phyloP scores from a whole-genome alignment of 30 jellyfish, hydroid and myxozoan species.

The Turritopsis rubra region DNA sequence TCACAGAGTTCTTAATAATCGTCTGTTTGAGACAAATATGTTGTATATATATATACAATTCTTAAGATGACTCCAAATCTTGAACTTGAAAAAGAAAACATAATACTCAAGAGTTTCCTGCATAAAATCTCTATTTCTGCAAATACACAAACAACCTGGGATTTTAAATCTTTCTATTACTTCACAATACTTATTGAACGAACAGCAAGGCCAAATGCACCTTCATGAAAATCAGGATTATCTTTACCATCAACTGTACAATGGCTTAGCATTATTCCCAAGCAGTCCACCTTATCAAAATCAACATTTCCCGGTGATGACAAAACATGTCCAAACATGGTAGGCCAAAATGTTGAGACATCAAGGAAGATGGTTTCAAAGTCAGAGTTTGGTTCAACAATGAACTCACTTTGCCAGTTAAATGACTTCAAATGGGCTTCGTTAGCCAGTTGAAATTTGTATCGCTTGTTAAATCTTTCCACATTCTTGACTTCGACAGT shows the following conservation, averaged over 20 bases:
- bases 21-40: no score
- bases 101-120: no score
- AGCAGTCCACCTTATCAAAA: constrained; percentile 50
- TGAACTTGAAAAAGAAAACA: no score
- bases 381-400: constrained; percentile 51
- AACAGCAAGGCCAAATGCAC: constrained; percentile 64
- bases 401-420: constrained; percentile 78
- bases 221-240: constrained; percentile 74
- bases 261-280: constrained; percentile 79
- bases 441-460: constrained; percentile 79
- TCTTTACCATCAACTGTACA: constrained; percentile 72
- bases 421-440: constrained; percentile 70
- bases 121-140: no score
- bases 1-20: no score
- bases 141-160: no score
- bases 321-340: constrained; percentile 88
- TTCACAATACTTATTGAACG: constrained; percentile 23
- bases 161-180: no score
- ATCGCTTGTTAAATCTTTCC: constrained; percentile 27
- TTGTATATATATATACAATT: no score
- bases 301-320: constrained; percentile 77
- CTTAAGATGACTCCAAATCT: no score
- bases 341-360: constrained; percentile 90
- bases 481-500: constrained; percentile 45
- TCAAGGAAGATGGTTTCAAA: constrained; percentile 46